Evolutionary conservation across 2,113 vertebrate species (phyloP).

Genomic region (Salvator merianae): DNA sequence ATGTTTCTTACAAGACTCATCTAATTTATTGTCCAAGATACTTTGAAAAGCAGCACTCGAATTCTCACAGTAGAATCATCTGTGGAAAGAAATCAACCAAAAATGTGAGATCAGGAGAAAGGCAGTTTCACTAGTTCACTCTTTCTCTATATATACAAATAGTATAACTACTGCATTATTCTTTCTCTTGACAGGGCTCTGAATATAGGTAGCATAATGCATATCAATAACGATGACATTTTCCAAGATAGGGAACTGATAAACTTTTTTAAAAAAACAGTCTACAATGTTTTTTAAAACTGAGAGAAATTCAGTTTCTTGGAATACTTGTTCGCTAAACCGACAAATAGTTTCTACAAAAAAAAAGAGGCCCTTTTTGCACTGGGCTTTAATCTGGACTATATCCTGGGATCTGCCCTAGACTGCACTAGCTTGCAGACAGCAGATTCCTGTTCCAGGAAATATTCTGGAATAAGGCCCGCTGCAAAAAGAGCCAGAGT

Average conservation of each 20-base stretch:
- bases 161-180: neutral
- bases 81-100: constrained; percentile 4
- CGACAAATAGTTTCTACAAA: no score
- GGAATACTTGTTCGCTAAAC: neutral
- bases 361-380: no score
- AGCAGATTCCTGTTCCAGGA: no score
- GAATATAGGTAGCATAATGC: neutral
- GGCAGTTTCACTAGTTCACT: neutral
- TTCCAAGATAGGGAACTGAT: constrained; percentile 5
- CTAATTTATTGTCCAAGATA: constrained; percentile 3
- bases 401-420: no score
- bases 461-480: no score
- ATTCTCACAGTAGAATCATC: neutral
- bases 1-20: neutral
- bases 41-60: constrained; percentile 15
- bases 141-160: neutral
- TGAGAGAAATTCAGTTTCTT: neutral
- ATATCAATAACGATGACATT: neutral
- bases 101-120: constrained; percentile 26
- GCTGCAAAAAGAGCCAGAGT: no score
- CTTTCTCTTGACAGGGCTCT: neutral
- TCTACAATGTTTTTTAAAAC: no score
- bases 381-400: no score
- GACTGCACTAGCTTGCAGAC: no score
- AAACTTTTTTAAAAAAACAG: neutral